Conservation (phyloP, 30 jellyfish, hydroid and myxozoan genomes). For the Aurelia sp. region DNA sequence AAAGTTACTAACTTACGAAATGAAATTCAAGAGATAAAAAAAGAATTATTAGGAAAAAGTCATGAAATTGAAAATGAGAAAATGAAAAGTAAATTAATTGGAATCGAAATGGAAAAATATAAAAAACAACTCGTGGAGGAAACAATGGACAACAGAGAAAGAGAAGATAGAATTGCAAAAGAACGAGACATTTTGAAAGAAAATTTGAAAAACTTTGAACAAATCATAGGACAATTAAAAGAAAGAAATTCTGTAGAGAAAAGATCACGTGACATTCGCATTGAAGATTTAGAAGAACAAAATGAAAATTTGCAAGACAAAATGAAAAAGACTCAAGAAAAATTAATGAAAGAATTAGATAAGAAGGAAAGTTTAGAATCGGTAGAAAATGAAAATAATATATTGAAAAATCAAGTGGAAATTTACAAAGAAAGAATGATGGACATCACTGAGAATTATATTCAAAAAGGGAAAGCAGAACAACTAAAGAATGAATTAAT, state of each 20-base stretch:
- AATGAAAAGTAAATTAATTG: slow-evolving; percentile 10
- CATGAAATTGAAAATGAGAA: slow-evolving; percentile 21
- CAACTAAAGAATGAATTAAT: slow-evolving; percentile 17
- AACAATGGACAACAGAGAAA: slow-evolving; percentile 3
- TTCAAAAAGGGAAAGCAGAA: slow-evolving; percentile 43
- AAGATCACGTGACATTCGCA: slow-evolving; percentile 14
- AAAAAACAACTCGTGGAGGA: slow-evolving; percentile 21
- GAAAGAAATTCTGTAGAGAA: slow-evolving; percentile 9
- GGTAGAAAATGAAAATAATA: not conserved
- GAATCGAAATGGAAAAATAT: slow-evolving; percentile 16
- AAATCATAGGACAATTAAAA: not conserved
- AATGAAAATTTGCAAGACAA: slow-evolving; percentile 24
- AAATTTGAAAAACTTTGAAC: not conserved
- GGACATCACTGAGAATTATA: slow-evolving; percentile 1
- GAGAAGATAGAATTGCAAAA: not conserved
- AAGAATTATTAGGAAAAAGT: slow-evolving; percentile 4
- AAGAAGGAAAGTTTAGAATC: not conserved
- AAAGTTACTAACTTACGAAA: not conserved
- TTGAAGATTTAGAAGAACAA: slow-evolving; percentile 28
- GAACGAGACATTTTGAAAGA: slow-evolving; percentile 32
- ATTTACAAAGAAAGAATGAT: slow-evolving; percentile 25
- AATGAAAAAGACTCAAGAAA: slow-evolving; percentile 7
- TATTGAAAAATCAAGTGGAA: not conserved
- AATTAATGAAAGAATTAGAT: slow-evolving; percentile 30
- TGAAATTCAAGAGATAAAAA: slow-evolving; percentile 8